Base-by-base conservation (phyloP, 2,113 vertebrate genomes). In the Cettia cetti region DNA sequence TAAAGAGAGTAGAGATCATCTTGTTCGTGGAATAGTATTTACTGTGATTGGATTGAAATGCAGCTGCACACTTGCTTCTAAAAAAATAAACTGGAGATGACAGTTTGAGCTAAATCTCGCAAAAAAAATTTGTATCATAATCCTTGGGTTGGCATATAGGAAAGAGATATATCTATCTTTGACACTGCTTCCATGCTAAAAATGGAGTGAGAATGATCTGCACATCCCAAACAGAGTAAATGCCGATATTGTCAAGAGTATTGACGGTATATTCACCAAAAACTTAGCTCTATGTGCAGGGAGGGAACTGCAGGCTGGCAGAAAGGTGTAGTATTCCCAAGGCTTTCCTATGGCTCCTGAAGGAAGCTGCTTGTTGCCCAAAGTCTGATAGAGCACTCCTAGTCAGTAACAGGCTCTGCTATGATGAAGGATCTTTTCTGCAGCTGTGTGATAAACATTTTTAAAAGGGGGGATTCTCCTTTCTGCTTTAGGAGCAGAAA, bases 11-110 rank as follows among this genome's bases (percentile, higher is more conserved):
- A 77, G 37, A 53, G 49, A 96, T 77, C 65, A 71, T 50, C 52
- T 33, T 92, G 68, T 95, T 96, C 44, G 2, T 75, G 21, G 45
- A 82, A 82, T 57, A 59, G 68, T 47, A 81, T 95, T 95, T 94
- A 65, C 72, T 72, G 49, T 63, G 77, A 89, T 40, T 74, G 59
- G 77, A 92, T 90, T 87, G 82, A 96, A 83, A 95, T 82, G 53
- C 63, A 95, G 68, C 69, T 89, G 57, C 61, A 53, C 39, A 39
- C n/a, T 95, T 88, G 9, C 53, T 50, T 92, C 63, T 84, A 52
- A 86, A 82, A 82, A 95, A 92, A 70, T 77, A 84, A 94, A 89
- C 40, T 65, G 9, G 27, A 79, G 74, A 91, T 90, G 85, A 71
- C 91, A 93, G 84, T 78, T 89, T 49, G 49, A 95, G 63, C 68